phyloP scores from a whole-genome alignment of 2,888 invertebrate genomes.

The Caenorhabditis sinica region DNA sequence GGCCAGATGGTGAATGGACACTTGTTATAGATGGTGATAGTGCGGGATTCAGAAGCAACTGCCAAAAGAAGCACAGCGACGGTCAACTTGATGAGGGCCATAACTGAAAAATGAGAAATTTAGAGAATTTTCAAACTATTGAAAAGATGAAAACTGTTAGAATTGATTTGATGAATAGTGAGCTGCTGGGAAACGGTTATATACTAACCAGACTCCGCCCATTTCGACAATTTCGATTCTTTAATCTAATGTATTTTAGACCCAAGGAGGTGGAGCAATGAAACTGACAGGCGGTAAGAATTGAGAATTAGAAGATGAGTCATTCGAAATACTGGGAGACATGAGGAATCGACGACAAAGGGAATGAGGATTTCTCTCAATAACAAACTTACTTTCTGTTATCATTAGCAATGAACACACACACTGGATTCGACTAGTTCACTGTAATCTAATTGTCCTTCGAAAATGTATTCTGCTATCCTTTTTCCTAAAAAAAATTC shows the following conservation, averaged over 20 bases:
- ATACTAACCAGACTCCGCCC: constrained; percentile 31
- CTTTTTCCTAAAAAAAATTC: too few relatives aligned
- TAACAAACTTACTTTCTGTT: neutral
- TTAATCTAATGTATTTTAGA: constrained; percentile 13
- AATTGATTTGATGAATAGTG: neutral
- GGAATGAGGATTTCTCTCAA: neutral
- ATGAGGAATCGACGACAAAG: constrained; percentile 12
- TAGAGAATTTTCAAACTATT: neutral
- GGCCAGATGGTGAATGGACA: constrained; percentile 80
- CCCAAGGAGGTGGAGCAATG: neutral
- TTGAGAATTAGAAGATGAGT: neutral
- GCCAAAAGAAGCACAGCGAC: constrained; percentile 47
- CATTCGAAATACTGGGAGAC: neutral
- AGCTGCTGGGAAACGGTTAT: neutral
- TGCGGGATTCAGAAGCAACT: constrained; percentile 45
- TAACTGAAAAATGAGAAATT: constrained; percentile 19
- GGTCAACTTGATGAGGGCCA: constrained; percentile 46
- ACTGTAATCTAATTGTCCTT: neutral
- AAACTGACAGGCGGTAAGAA: constrained; percentile 1
- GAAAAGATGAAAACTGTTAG: neutral
- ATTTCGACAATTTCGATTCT: neutral
- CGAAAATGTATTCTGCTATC: too few relatives aligned
- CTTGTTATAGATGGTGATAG: constrained; percentile 74
- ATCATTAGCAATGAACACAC: constrained; percentile 17
- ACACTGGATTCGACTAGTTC: neutral